Conservation (phyloP, 2,797 vertebrate species). For the Lacerta bilineata region DNA sequence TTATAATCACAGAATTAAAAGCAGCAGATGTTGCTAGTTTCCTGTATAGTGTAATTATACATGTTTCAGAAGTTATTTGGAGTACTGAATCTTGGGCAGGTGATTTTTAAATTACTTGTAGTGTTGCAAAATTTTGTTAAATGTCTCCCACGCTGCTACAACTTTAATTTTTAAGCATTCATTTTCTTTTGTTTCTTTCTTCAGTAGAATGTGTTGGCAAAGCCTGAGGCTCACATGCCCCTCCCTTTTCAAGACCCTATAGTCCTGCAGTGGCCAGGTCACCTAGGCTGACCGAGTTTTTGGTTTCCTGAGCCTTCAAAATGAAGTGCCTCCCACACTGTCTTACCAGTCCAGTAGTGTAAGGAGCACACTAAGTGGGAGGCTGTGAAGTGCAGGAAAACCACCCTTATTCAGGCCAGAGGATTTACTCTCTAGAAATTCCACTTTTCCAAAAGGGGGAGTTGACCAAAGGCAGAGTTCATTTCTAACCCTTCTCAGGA, state of each 20-base stretch:
- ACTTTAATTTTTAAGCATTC: constrained; percentile 64
- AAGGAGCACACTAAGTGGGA: too few species aligned
- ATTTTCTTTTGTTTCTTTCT: constrained; percentile 51
- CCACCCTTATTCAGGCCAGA: too few species aligned
- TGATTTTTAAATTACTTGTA: constrained; percentile 58
- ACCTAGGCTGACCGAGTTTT: too few species aligned
- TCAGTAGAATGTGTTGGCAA: constrained; percentile 37
- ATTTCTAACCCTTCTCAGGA: too few species aligned
- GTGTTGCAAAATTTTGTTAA: constrained; percentile 69
- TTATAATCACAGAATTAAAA: constrained; percentile 71
- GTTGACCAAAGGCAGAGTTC: too few species aligned
- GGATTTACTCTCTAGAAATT: too few species aligned
- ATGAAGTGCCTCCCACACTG: not conserved
- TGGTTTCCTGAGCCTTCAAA: not conserved
- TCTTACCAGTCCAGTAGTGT: not conserved
- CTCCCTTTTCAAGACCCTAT: too few species aligned
- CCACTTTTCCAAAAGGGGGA: too few species aligned
- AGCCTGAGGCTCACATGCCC: too few species aligned
- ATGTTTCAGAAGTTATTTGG: not conserved
- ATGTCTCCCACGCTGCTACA: constrained; percentile 66
- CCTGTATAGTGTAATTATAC: constrained; percentile 70
- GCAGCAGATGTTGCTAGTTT: constrained; percentile 74
- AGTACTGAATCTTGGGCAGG: constrained; percentile 47
- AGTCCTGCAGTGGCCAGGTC: too few species aligned
- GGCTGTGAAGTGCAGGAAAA: too few species aligned